Evolutionary conservation across 2,797 vertebrate genomes (phyloP), one percentile per base, ranked within the genome.

Genomic region (Coregonus ussuriensis): DNA sequence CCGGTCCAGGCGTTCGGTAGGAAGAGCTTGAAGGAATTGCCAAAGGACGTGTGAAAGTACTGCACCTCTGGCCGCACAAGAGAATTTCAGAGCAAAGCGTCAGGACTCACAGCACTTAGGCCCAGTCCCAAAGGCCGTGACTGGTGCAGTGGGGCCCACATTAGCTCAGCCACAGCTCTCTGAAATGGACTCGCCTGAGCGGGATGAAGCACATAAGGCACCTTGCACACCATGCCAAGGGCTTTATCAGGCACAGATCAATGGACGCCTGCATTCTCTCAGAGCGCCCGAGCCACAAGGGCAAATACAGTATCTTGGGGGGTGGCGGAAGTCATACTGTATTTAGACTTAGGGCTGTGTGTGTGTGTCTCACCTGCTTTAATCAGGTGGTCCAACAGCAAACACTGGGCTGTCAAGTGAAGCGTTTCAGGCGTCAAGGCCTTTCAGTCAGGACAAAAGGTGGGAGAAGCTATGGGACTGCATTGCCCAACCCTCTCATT

Each of bases 191-290:
- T 93, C 89, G 92, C 81, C 93, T 93, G 92, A 93, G 93, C 90
- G 89, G 92, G 94, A 94, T 95, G 92, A 94, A 93, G 90, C 91
- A 89, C 92, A 92, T 88, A 92, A 93, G 92, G 91, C 90, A 87
- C 88, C 91, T 83, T 89, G 91, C 92, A 91, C 92, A 91, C 91
- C 89, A 91, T 82, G 80, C 89, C 84, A 89, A 88, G 86, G 85
- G 92, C 91, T 94, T 93, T 93, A 94, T 93, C 93, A 93, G 90
- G 93, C 92, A 88, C 82, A 93, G 93, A 95, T 95, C 94, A 93
- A 93, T 95, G 92, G 91, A 91, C 82, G 86, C 87, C 87, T 88
- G 91, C 91, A 92, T 94, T 94, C 92, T 93, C 90, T 91, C 86
- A 73, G 90, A 86, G 92, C 87, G 80, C 90, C 89, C 82, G 86